These are phyloP conservation scores for Creontiades dilutus DNA, from an alignment of 2,888 invertebrate species.

Conservation along the genomic window DNA sequence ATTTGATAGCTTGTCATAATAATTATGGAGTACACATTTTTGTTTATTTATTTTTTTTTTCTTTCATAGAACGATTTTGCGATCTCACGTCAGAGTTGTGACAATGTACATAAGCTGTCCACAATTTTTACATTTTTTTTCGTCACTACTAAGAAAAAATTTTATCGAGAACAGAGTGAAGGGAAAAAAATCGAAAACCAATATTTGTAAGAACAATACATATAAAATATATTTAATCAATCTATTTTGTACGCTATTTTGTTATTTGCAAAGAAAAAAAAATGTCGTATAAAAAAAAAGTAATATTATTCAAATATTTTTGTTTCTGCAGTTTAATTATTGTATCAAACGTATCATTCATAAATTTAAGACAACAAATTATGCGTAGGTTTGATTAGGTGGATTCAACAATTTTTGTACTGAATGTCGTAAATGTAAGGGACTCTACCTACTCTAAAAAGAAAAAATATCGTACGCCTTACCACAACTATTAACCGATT, in stretches of 20 bases:
- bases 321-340: constrained; percentile 41
- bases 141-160: constrained; percentile 13
- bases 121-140: background rate
- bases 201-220: constrained; percentile 65
- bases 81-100: background rate
- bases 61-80: background rate
- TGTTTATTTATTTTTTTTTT: no score
- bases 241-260: constrained; percentile 72
- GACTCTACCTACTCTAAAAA: background rate
- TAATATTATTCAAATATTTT: constrained; percentile 36
- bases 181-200: constrained; percentile 40
- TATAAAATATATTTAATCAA: constrained; percentile 59
- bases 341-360: constrained; percentile 49
- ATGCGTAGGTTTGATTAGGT: constrained; percentile 35
- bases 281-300: constrained; percentile 9
- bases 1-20: no score
- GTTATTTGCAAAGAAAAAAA: constrained; percentile 62
- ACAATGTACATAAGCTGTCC: constrained; percentile 9
- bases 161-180: background rate
- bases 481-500: background rate
- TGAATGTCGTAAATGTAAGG: constrained; percentile 53
- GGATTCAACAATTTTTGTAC: constrained; percentile 45
- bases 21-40: no score
- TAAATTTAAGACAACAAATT: constrained; percentile 35
- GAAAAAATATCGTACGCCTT: no score